Percentiles rank a stretch among this genome's conserved stretches.
phyloP scores from a whole-genome alignment of 2,113 vertebrate species.

The Thamnaconus septentrionalis region DNA sequence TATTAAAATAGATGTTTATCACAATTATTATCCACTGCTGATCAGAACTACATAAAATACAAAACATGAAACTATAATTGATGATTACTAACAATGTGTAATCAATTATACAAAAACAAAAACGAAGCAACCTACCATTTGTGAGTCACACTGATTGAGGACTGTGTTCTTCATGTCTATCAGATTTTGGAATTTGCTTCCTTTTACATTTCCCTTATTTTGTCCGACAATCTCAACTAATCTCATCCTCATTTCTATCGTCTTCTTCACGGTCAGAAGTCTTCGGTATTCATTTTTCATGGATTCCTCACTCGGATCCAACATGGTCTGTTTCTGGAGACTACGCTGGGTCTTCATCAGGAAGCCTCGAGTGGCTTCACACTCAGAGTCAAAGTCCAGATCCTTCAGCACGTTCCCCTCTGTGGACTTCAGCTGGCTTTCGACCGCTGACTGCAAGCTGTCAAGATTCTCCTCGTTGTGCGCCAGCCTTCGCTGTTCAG shows the following conservation, averaged over 20 bases:
- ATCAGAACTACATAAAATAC: too few relatives aligned
- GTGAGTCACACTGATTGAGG: conserved; percentile 70
- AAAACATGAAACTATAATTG: too few relatives aligned
- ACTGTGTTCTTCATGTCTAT: conserved; percentile 61
- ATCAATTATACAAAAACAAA: not conserved
- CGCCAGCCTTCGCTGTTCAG: conserved; percentile 75
- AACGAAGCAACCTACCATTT: conserved; percentile 77
- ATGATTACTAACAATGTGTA: too few relatives aligned
- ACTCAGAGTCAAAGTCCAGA: conserved; percentile 68
- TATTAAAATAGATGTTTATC: too few relatives aligned
- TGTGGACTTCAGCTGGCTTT: conserved; percentile 66
- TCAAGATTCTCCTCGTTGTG: conserved; percentile 61
- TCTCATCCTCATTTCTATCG: conserved; percentile 71
- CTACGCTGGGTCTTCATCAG: conserved; percentile 70
- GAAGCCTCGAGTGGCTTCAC: conserved; percentile 55
- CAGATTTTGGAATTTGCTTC: conserved; percentile 52
- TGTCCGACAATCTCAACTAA: conserved; percentile 63
- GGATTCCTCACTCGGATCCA: conserved; percentile 66
- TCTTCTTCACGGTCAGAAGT: conserved; percentile 74
- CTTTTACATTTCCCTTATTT: conserved; percentile 36
- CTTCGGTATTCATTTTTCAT: conserved; percentile 73
- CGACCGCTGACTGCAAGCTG: conserved; percentile 60
- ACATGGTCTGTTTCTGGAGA: conserved; percentile 63
- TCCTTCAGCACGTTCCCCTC: conserved; percentile 64
- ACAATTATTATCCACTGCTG: too few relatives aligned